Evolutionary conservation across 2,888 invertebrate genomes (phyloP).

Genomic region (Drosophila greeni): DNA sequence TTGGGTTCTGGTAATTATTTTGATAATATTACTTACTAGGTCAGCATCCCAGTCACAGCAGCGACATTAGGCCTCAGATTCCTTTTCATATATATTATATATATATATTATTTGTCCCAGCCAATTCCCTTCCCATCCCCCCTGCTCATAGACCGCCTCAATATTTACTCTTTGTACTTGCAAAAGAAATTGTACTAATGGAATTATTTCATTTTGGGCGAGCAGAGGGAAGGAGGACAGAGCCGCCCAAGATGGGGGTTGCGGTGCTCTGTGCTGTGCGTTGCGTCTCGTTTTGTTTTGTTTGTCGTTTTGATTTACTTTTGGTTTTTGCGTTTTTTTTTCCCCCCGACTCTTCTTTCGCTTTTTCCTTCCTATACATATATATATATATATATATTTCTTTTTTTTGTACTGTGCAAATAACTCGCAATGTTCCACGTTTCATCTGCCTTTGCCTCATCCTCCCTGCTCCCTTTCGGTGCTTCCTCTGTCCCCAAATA

Average conservation of each 20-base stretch:
- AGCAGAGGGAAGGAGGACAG: not conserved
- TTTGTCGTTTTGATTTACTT: conserved; percentile 68
- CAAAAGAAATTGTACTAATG: conserved; percentile 78
- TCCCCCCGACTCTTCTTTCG: not conserved
- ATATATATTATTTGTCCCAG: not conserved
- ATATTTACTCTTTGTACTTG: conserved; percentile 77
- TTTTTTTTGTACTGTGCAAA: conserved; percentile 60
- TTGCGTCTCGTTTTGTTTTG: conserved; percentile 62
- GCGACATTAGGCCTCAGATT: conserved; percentile 30
- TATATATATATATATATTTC: conserved; percentile 2
- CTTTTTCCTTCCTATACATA: not conserved
- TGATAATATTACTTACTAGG: conserved; percentile 38
- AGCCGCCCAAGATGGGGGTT: not conserved
- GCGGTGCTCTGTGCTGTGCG: conserved; percentile 11
- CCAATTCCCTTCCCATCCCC: not conserved
- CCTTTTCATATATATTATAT: not conserved
- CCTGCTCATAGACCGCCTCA: conserved; percentile 37
- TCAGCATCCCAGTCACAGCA: conserved; percentile 35
- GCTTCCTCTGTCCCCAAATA: conserved; percentile 24
- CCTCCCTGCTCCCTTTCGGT: not conserved
- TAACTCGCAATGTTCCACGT: conserved; percentile 50
- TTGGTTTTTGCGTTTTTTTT: conserved; percentile 44
- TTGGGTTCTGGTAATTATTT: conserved; percentile 7
- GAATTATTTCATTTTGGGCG: conserved; percentile 73
- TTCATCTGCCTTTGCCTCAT: conserved; percentile 29